Evolutionary conservation across 2,888 invertebrate species (phyloP).

Genomic region (Cataglyphis rosenhaueri): DNA sequence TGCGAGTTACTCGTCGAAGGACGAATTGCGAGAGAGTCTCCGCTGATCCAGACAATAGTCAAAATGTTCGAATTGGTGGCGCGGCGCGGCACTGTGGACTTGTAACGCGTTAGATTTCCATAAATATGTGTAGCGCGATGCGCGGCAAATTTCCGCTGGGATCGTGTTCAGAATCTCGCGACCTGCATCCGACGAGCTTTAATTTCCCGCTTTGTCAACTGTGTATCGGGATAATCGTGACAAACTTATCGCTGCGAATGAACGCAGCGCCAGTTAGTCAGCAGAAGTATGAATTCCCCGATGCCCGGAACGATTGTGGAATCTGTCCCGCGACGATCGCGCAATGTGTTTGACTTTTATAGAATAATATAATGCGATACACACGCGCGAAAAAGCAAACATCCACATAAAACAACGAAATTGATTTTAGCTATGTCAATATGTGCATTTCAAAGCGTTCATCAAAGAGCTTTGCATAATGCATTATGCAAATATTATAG

Average conservation of each 20-base stretch:
- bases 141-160: slow-evolving; percentile 48
- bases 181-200: slow-evolving; percentile 38
- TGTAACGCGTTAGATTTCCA: slow-evolving; percentile 38
- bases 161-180: slow-evolving; percentile 19
- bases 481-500: neutral
- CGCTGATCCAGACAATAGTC: slow-evolving; percentile 12
- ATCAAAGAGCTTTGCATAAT: neutral
- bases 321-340: slow-evolving; percentile 26
- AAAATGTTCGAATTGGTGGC: slow-evolving; percentile 28
- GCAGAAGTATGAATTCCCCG: slow-evolving; percentile 30
- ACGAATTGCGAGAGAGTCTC: slow-evolving; percentile 18
- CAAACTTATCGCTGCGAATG: slow-evolving; percentile 46
- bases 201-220: slow-evolving; percentile 49
- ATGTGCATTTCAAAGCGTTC: neutral
- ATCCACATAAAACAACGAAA: neutral
- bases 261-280: slow-evolving; percentile 57
- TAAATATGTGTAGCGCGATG: slow-evolving; percentile 43
- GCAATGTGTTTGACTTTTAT: slow-evolving; percentile 31
- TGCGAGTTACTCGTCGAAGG: slow-evolving; percentile 41
- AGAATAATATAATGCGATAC: slow-evolving; percentile 18
- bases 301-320: slow-evolving; percentile 1
- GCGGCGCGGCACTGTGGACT: neutral
- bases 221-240: slow-evolving; percentile 48
- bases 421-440: neutral
- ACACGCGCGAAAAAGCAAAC: neutral